Evolutionary conservation across 2,797 vertebrate genomes (phyloP), one percentile per base, ranked within the genome.

Genomic region (Gallinago solitaria): DNA sequence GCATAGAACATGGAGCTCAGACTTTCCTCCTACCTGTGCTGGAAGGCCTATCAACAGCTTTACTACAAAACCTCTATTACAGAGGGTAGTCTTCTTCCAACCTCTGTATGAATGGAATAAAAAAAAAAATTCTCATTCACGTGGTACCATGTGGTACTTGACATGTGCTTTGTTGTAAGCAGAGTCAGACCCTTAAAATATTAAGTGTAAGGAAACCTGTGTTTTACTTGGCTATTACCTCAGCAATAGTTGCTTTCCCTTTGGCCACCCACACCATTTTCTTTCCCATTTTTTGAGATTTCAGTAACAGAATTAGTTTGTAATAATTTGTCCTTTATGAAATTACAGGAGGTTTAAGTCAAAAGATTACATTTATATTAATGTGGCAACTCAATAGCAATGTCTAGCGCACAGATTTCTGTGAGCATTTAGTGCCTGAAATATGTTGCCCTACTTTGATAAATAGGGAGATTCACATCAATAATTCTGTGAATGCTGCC

Each of bases 391-490:
- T 71, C 56, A 63, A 48, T 1, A 33, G 68, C 3, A 12, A 39
- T 35, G 56, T 83, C 63, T 57, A 74, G 39, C 79, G 74, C 39
- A 32, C 33, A 37, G 17, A 56, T 35, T 70, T 90, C 57, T 60
- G 50, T 43, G 79, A 47, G 57, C 5, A 6, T 68, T 81, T 21
- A 57, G 47, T 27, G 17, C 43, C 75, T 76, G 74, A 73, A 73
- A 30, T 27, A 61, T 8, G 14, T 25, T 69, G 48, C 50, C 75
- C 65, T 68, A 8, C 32, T 54, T 51, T n/a, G 76, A 74, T 32
- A 47, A 70, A 43, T 0, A 65, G 89, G 82, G 73, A 95, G 91
- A 94, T 90, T 65, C 94, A 88, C 83, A 64, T 83, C 87, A 82
- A 12, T 80, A 87, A 85, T 50, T 87, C 87, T 77, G 37, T 53